Evolutionary conservation across 2,797 vertebrate genomes (phyloP), one percentile per base, ranked within the genome.

Genomic region (Characodon lateralis): DNA sequence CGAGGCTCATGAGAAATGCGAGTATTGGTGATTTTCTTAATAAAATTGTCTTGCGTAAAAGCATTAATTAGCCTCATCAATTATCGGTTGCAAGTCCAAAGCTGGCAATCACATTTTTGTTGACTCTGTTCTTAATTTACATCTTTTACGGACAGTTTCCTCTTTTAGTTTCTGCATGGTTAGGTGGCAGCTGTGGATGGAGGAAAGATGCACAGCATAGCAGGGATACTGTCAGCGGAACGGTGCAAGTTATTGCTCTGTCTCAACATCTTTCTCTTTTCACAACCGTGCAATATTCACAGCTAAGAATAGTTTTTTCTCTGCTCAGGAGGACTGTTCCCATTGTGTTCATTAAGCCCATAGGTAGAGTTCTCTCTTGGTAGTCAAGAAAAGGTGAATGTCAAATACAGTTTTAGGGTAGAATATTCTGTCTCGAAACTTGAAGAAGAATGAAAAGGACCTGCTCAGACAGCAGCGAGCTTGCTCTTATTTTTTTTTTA

Each of bases 21-120:
- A 89, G 83, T 68, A 85, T 78, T 77, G 75, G 70, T 77, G 71
- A 85, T 81, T 78, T 82, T 87, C 76, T 70, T 72, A 12, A 82
- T 80, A 83, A 71, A 86, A 77, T 63, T 26, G 3, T 48, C 63
- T 82, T 55, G 13, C 73, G 74, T 71, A 71, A 91, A 91, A 79
- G 65, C 77, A 53, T 65, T 73, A 81, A 76, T 92, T 88, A 85
- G 87, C 86, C 71, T 79, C 63, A 83, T 82, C 69, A 78, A 35
- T 68, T 78, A 85, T 86, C 73, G 80, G 80, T 59, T 58, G 74
- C 82, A 84, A 73, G 82, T 83, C 72, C 71, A 61, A 78, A 75
- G 74, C 77, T 22, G 76, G 76, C 80, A 81, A 85, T 90, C 82
- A 84, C n/a, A 28, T 61, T 79, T 77, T n/a, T 22, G n/a, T 76